Evolutionary conservation across 2,888 invertebrate species (phyloP).

Genomic region (Lasioglossum figueresi): DNA sequence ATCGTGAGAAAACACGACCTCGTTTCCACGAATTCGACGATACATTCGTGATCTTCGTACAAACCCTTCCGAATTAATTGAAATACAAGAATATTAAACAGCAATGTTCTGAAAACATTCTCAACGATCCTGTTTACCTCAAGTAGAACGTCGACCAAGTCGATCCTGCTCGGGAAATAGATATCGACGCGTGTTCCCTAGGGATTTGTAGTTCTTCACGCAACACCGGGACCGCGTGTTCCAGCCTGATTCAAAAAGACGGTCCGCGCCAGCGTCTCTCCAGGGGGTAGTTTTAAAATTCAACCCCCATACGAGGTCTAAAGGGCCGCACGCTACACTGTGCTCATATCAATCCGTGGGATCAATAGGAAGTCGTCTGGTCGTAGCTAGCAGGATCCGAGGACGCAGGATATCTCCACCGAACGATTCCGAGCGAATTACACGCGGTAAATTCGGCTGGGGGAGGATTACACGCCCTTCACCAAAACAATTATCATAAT

Average conservation of each 20-base stretch:
- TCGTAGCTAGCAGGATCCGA: slow-evolving; percentile 11
- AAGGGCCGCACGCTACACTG: slow-evolving; percentile 75
- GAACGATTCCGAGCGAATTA: slow-evolving; percentile 39
- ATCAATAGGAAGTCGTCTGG: slow-evolving; percentile 67
- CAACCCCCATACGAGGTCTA: slow-evolving; percentile 79
- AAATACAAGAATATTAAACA: background rate
- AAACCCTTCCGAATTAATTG: background rate
- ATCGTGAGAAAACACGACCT: slow-evolving; percentile 40
- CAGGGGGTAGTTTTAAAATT: slow-evolving; percentile 83
- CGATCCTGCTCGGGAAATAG: slow-evolving; percentile 55
- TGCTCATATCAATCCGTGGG: slow-evolving; percentile 80
- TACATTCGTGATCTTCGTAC: background rate
- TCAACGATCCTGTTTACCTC: background rate
- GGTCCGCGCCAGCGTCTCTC: slow-evolving; percentile 72
- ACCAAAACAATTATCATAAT: slow-evolving; percentile 26
- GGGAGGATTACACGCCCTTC: background rate
- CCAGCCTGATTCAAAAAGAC: slow-evolving; percentile 81
- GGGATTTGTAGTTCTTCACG: slow-evolving; percentile 80
- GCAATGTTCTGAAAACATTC: background rate
- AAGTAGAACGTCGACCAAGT: slow-evolving; percentile 23
- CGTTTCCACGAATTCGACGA: background rate
- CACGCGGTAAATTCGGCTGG: slow-evolving; percentile 29
- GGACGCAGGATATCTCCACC: slow-evolving; percentile 32
- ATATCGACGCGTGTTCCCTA: slow-evolving; percentile 71
- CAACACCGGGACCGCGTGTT: slow-evolving; percentile 80